Percentiles rank a stretch among this genome's conserved stretches.
Evolutionary conservation across 2,888 invertebrate species (phyloP).

Genomic region (Patella ulyssiponensis): DNA sequence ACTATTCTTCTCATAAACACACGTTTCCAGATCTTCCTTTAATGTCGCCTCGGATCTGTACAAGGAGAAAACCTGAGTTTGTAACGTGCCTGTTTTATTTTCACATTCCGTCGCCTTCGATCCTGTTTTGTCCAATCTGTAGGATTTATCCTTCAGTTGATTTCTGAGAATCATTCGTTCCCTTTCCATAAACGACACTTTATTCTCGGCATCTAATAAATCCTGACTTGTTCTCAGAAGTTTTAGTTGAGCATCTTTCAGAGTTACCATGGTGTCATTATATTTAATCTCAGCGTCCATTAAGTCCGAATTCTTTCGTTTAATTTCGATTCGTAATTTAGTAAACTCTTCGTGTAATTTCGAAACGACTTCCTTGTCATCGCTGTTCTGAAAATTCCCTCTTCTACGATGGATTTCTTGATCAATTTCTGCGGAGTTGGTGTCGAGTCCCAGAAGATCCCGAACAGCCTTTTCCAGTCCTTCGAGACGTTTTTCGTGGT

Average conservation of each 20-base stretch:
- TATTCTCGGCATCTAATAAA: slow-evolving; percentile 51
- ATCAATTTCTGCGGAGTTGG: neutral
- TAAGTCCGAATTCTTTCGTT: slow-evolving; percentile 47
- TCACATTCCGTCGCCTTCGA: slow-evolving; percentile 41
- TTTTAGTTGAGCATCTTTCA: slow-evolving; percentile 52
- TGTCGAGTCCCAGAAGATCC: slow-evolving; percentile 19
- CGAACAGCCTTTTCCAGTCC: slow-evolving; percentile 19
- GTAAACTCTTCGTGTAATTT: slow-evolving; percentile 53
- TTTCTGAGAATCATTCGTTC: slow-evolving; percentile 60
- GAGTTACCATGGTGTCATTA: slow-evolving; percentile 49
- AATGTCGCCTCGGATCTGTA: slow-evolving; percentile 55
- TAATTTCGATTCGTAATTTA: slow-evolving; percentile 45
- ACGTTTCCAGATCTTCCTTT: slow-evolving; percentile 53
- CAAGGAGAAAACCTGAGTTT: slow-evolving; percentile 44
- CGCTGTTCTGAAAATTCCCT: slow-evolving; percentile 9
- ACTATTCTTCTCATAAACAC: slow-evolving; percentile 46
- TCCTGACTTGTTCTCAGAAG: slow-evolving; percentile 47
- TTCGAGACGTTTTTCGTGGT: slow-evolving; percentile 17
- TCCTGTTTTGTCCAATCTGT: slow-evolving; percentile 37
- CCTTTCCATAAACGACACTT: slow-evolving; percentile 47
- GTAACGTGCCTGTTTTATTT: slow-evolving; percentile 1
- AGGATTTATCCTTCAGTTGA: slow-evolving; percentile 54
- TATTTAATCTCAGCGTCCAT: slow-evolving; percentile 47
- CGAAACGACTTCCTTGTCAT: slow-evolving; percentile 42
- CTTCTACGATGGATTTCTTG: neutral